Percentiles rank a stretch among this genome's conserved stretches.
Conservation (phyloP, 1,140 invertebrate genomes). For the Goniozus legneri region DNA sequence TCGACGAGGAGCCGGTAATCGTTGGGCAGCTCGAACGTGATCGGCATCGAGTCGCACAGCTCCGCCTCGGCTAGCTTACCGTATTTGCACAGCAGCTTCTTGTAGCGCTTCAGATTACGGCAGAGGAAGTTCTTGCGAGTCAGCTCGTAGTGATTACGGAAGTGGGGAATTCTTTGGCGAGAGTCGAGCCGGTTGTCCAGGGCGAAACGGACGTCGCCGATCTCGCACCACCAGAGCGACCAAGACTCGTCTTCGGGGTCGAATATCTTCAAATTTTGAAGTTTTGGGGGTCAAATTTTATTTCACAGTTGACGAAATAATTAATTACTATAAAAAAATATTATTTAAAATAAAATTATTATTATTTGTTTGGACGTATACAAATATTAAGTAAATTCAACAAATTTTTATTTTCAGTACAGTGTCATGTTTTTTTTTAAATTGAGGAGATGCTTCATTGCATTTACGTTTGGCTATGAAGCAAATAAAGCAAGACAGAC, state of each 20-base stretch:
- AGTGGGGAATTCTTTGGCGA: slow-evolving; percentile 44
- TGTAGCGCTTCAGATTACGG: slow-evolving; percentile 59
- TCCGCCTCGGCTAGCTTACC: slow-evolving; percentile 38
- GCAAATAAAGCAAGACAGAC: too few species aligned
- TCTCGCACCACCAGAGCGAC: slow-evolving; percentile 54
- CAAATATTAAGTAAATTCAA: too few species aligned
- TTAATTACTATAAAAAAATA: too few species aligned
- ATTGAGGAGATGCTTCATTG: too few species aligned
- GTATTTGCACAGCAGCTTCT: slow-evolving; percentile 30
- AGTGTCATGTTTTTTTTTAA: too few species aligned
- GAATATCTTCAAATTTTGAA: too few species aligned
- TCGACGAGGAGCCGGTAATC: slow-evolving; percentile 57
- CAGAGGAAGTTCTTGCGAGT: slow-evolving; percentile 62
- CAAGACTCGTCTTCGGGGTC: slow-evolving; percentile 32
- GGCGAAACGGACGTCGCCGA: slow-evolving; percentile 30
- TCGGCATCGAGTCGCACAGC: slow-evolving; percentile 47
- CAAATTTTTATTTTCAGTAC: too few species aligned
- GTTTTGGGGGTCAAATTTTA: too few species aligned
- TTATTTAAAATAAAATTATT: too few species aligned
- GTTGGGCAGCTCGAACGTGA: slow-evolving; percentile 49
- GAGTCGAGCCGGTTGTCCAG: slow-evolving; percentile 30
- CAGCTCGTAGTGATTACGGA: slow-evolving; percentile 61
- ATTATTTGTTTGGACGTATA: too few species aligned
- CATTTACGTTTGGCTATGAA: too few species aligned
- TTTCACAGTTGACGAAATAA: too few species aligned